Percentiles rank a stretch among this genome's conserved stretches.
phyloP scores from a whole-genome alignment of 2,797 vertebrate genomes.

The Labeo calbasu region DNA sequence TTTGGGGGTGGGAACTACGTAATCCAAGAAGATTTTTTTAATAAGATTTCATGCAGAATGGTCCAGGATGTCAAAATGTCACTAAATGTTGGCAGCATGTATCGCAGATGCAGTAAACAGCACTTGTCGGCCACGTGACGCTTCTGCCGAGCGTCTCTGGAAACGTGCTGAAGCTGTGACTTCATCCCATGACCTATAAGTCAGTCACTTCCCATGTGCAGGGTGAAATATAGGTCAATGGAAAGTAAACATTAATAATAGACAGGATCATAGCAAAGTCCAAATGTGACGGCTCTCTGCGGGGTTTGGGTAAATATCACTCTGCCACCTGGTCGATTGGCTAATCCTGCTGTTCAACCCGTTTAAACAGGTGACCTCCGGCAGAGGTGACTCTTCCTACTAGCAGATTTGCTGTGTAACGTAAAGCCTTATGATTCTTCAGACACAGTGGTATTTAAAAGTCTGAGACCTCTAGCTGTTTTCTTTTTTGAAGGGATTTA shows the following conservation, averaged over 20 bases:
- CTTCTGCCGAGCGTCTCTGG: conserved; percentile 6
- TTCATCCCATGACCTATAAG: conserved; percentile 65
- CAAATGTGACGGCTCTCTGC: conserved; percentile 66
- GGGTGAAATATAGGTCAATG: conserved; percentile 76
- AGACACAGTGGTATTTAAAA: background rate
- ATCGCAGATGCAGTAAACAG: conserved; percentile 26
- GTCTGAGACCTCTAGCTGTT: background rate
- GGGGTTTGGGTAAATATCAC: conserved; percentile 65
- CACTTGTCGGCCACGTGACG: conserved; percentile 16
- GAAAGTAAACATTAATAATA: conserved; percentile 78
- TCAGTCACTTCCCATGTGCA: conserved; percentile 61
- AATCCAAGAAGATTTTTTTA: background rate
- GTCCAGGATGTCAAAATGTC: conserved; percentile 8
- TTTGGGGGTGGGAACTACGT: background rate
- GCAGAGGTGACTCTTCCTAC: conserved; percentile 9
- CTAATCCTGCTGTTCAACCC: conserved; percentile 61
- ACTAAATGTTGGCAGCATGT: background rate
- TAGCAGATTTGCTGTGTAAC: background rate
- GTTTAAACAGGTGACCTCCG: conserved; percentile 57
- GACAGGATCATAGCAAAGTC: conserved; percentile 73
- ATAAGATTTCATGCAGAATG: background rate
- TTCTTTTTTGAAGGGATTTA: background rate
- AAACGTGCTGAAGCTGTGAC: conserved; percentile 27
- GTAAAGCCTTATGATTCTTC: background rate
- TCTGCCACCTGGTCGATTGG: conserved; percentile 45